Evolutionary conservation across 2,888 invertebrate genomes (phyloP).

Genomic region (Chironomus tentans): DNA sequence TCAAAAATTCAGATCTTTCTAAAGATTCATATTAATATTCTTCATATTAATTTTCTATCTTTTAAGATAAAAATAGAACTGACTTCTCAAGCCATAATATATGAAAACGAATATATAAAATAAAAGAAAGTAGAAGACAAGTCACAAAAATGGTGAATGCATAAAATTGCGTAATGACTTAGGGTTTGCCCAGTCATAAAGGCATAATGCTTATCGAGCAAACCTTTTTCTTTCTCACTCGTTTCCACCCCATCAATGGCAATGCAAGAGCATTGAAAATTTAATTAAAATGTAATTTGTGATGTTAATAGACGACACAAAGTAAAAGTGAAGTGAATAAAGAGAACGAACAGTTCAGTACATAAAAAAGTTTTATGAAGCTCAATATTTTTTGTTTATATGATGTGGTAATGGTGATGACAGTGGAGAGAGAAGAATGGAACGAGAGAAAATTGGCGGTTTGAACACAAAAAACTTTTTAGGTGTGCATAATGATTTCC

Average conservation of each 20-base stretch:
- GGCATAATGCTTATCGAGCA: slow-evolving; percentile 9
- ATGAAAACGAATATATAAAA: too few species aligned
- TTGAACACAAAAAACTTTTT: slow-evolving; percentile 7
- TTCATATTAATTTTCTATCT: too few species aligned
- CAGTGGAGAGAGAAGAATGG: neutral
- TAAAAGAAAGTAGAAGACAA: neutral
- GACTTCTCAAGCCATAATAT: too few species aligned
- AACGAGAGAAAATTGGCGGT: neutral
- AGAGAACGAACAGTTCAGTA: neutral
- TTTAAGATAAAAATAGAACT: too few species aligned
- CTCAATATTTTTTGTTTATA: neutral
- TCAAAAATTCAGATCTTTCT: too few species aligned
- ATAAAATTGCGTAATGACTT: neutral
- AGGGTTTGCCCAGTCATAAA: neutral
- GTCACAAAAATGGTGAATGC: neutral
- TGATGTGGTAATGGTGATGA: neutral
- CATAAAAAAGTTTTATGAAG: slow-evolving; percentile 15
- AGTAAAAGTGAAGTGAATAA: neutral
- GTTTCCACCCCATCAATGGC: too few species aligned
- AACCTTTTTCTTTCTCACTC: slow-evolving; percentile 4
- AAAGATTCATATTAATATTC: too few species aligned
- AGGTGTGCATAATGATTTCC: slow-evolving; percentile 24
- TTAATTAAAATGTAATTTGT: slow-evolving; percentile 26
- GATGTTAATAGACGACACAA: slow-evolving; percentile 15
- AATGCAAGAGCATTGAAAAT: slow-evolving; percentile 6